Percentiles rank a stretch among this genome's conserved stretches.
phyloP scores from a whole-genome alignment of 2,797 vertebrate species.

The Gobionotothen gibberifrons region DNA sequence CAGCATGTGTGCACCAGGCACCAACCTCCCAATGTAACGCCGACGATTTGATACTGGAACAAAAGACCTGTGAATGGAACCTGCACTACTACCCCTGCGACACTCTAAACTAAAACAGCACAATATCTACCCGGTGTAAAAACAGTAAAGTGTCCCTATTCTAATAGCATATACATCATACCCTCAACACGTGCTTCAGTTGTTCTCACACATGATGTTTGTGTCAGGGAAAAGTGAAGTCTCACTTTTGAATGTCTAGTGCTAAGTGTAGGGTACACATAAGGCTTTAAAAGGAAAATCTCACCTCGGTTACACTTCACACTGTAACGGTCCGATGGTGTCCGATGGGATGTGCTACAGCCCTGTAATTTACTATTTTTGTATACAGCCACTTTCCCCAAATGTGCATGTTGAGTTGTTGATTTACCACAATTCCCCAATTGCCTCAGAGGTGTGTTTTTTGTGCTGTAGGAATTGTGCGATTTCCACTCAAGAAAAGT shows the following conservation, averaged over 20 bases:
- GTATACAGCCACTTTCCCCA: slow-evolving; percentile 10
- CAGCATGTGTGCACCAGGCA: slow-evolving; percentile 67
- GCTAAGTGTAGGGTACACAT: not conserved
- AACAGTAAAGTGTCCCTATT: slow-evolving; percentile 13
- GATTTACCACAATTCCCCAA: slow-evolving; percentile 28
- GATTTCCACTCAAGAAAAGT: slow-evolving; percentile 26
- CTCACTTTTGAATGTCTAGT: slow-evolving; percentile 4
- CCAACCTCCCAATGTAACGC: slow-evolving; percentile 43
- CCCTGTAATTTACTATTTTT: slow-evolving; percentile 37
- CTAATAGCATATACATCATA: not conserved
- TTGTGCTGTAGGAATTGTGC: slow-evolving; percentile 12
- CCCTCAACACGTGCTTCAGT: slow-evolving; percentile 4
- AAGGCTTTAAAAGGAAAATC: slow-evolving; percentile 26
- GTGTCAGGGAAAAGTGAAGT: not conserved
- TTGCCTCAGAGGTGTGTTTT: slow-evolving; percentile 14
- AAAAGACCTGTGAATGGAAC: slow-evolving; percentile 57
- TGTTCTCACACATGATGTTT: not conserved
- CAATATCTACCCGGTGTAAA: not conserved
- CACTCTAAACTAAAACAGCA: slow-evolving; percentile 1
- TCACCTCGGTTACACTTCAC: slow-evolving; percentile 3
- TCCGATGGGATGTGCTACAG: slow-evolving; percentile 19
- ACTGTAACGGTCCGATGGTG: slow-evolving; percentile 8
- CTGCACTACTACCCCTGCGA: slow-evolving; percentile 25
- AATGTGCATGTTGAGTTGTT: slow-evolving; percentile 25
- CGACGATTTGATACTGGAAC: slow-evolving; percentile 27